Percentiles rank a stretch among this genome's conserved stretches.
Evolutionary conservation across 23 tunicate species (phyloP).

Genomic region (Trididemnum miniatum): DNA sequence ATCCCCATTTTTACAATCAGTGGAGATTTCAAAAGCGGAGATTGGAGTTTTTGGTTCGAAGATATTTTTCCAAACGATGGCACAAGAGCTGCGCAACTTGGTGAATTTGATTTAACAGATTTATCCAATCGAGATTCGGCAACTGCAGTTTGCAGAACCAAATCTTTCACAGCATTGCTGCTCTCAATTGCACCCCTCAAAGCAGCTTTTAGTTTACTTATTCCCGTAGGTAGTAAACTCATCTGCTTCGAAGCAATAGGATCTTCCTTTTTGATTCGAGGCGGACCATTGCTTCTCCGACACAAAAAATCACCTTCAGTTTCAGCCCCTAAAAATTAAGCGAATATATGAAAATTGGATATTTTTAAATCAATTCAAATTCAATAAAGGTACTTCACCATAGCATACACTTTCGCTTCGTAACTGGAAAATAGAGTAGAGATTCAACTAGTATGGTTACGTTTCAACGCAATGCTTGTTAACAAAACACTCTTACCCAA

Average conservation of each 20-base stretch:
- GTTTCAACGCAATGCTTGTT: too few species aligned
- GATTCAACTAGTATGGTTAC: too few species aligned
- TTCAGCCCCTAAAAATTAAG: too few species aligned
- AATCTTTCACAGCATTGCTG: slow-evolving; percentile 22
- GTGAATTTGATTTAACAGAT: neutral
- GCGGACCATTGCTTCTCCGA: too few species aligned
- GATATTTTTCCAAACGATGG: neutral
- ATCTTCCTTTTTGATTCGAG: neutral
- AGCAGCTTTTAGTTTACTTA: slow-evolving; percentile 38
- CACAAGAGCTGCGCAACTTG: neutral
- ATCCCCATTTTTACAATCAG: neutral
- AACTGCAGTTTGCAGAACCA: slow-evolving; percentile 26
- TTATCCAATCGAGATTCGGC: neutral
- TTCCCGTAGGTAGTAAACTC: slow-evolving; percentile 28
- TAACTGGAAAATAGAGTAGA: too few species aligned
- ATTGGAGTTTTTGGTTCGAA: neutral
- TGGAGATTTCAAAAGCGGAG: neutral
- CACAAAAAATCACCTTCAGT: too few species aligned
- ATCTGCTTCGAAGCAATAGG: neutral
- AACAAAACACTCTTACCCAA: too few species aligned
- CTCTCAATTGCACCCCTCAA: slow-evolving; percentile 13
- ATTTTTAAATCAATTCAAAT: too few species aligned
- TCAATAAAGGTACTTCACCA: too few species aligned
- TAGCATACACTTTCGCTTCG: too few species aligned
- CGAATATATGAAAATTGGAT: too few species aligned